A percentile compares a stretch with the other conserved stretches of the same genome.
These are phyloP conservation scores for Tetraodon nigroviridis DNA, from an alignment of 2,113 vertebrate species.

Conservation along the genomic window DNA sequence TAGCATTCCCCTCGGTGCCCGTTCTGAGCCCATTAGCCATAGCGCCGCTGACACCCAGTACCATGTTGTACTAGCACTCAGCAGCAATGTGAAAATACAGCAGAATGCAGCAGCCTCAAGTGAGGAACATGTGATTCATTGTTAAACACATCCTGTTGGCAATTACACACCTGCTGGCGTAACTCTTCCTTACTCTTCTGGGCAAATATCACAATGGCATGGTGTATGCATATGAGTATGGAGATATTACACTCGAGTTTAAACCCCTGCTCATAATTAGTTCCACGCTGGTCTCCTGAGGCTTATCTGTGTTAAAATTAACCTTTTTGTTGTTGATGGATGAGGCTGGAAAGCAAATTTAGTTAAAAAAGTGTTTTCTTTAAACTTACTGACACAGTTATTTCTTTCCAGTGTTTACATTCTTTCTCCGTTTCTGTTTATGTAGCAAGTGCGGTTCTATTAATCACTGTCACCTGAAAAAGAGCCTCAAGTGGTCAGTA, in stretches of 20 bases:
- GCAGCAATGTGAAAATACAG: conserved; percentile 55
- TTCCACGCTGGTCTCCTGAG: conserved; percentile 46
- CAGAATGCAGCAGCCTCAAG: conserved; percentile 46
- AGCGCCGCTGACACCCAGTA: conserved; percentile 44
- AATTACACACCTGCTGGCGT: conserved; percentile 39
- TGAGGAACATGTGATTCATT: conserved; percentile 70
- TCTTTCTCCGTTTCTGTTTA: conserved; percentile 51
- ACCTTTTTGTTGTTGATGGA: conserved; percentile 47
- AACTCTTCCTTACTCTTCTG: conserved; percentile 36
- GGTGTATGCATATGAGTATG: conserved; percentile 25
- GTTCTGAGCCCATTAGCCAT: conserved; percentile 38
- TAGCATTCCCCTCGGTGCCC: conserved; percentile 26
- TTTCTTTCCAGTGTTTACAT: conserved; percentile 27
- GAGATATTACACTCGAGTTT: conserved; percentile 26
- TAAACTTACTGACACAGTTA: conserved; percentile 70
- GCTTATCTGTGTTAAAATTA: conserved; percentile 59
- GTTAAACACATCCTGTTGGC: conserved; percentile 37
- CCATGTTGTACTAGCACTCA: conserved; percentile 43
- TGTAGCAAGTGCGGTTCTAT: conserved; percentile 53
- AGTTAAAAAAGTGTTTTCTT: conserved; percentile 53
- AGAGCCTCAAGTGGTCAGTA: conserved; percentile 43
- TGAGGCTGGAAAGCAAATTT: conserved; percentile 60
- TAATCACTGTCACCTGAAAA: conserved; percentile 67
- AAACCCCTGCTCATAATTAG: too few relatives aligned
- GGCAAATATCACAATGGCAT: conserved; percentile 53